Conservation (phyloP, 1,140 invertebrate species). For the Hyles euphorbiae region DNA sequence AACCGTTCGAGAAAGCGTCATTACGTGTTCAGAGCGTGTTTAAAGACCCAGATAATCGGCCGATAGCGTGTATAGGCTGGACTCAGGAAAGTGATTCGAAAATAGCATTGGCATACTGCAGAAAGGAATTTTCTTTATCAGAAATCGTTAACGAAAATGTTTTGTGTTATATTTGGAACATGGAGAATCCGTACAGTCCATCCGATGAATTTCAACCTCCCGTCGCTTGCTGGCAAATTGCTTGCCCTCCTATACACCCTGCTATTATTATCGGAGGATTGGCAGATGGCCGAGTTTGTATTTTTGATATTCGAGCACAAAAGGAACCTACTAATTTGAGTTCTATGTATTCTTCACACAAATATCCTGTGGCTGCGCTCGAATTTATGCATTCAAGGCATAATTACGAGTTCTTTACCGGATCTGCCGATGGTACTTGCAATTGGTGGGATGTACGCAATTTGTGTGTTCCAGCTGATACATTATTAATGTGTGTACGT, state of each 20-base stretch:
- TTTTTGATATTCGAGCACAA: slow-evolving; percentile 83
- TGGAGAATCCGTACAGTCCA: slow-evolving; percentile 87
- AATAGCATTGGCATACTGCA: slow-evolving; percentile 87
- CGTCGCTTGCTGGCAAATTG: slow-evolving; percentile 82
- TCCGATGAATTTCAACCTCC: slow-evolving; percentile 79
- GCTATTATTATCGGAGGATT: slow-evolving; percentile 87
- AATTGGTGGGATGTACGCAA: slow-evolving; percentile 90
- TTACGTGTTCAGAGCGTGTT: slow-evolving; percentile 85
- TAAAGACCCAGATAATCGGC: slow-evolving; percentile 78
- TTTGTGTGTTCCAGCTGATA: slow-evolving; percentile 82
- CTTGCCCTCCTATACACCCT: slow-evolving; percentile 89
- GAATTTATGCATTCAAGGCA: slow-evolving; percentile 86
- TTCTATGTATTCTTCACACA: slow-evolving; percentile 79
- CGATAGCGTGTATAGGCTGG: slow-evolving; percentile 86
- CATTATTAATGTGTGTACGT: slow-evolving; percentile 78
- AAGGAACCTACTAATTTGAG: slow-evolving; percentile 72
- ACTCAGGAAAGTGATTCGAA: slow-evolving; percentile 84
- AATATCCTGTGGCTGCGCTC: slow-evolving; percentile 80
- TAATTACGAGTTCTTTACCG: slow-evolving; percentile 89
- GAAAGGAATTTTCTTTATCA: slow-evolving; percentile 79
- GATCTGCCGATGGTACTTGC: slow-evolving; percentile 88
- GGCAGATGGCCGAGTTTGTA: slow-evolving; percentile 85
- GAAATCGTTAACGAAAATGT: slow-evolving; percentile 77
- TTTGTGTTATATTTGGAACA: slow-evolving; percentile 83
- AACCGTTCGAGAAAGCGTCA: slow-evolving; percentile 78